Conservation (phyloP, 2,888 invertebrate genomes). For the Eilema sororculum region DNA sequence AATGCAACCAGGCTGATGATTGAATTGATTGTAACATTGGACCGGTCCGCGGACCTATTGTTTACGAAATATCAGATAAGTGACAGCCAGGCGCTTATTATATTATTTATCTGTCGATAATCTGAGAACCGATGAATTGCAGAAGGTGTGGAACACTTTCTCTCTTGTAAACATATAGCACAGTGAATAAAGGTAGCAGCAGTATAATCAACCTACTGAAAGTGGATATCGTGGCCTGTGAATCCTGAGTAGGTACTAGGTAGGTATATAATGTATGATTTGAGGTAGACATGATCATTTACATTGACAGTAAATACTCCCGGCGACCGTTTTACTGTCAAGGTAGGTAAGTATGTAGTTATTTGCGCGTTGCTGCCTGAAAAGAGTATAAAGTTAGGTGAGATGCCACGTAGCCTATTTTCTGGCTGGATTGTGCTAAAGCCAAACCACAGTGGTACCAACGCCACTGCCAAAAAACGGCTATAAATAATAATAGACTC, state of each 20-base stretch:
- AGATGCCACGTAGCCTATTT: background rate
- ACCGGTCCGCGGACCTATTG: conserved; percentile 32
- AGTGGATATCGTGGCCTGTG: background rate
- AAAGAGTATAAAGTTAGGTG: background rate
- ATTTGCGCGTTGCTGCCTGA: background rate
- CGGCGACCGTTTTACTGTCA: too few species aligned
- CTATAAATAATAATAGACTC: too few species aligned
- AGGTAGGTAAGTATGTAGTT: too few species aligned
- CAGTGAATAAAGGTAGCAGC: too few species aligned
- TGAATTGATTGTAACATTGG: conserved; percentile 35
- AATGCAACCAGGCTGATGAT: conserved; percentile 30
- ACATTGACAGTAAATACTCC: too few species aligned
- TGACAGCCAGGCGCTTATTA: background rate
- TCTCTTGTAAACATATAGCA: too few species aligned
- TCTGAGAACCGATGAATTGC: background rate
- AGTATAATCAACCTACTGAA: too few species aligned
- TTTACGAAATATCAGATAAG: conserved; percentile 5
- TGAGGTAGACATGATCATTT: too few species aligned
- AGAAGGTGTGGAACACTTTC: background rate
- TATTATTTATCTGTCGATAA: background rate
- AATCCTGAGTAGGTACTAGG: background rate
- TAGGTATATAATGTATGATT: too few species aligned
- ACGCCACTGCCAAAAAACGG: too few species aligned
- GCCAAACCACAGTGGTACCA: too few species aligned
- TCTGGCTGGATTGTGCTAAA: too few species aligned